Conservation (phyloP, 2,888 invertebrate genomes). For the Chrysodeixis includens region DNA sequence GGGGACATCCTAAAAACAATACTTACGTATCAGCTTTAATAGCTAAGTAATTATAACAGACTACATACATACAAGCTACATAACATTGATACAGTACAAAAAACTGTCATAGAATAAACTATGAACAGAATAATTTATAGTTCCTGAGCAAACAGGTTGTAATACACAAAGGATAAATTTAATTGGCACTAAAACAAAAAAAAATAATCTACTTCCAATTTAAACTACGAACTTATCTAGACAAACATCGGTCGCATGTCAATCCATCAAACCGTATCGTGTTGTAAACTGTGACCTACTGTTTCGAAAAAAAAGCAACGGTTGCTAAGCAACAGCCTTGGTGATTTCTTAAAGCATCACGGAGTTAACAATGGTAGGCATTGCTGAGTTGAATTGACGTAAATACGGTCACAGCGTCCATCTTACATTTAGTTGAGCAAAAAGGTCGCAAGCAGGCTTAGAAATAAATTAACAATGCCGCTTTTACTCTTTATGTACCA, state of each 20-base stretch:
- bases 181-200: background rate
- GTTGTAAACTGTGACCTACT: slow-evolving; percentile 78
- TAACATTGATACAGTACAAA: no score
- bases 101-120: no score
- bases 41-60: no score
- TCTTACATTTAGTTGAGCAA: slow-evolving; percentile 25
- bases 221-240: slow-evolving; percentile 59
- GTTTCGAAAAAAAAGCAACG: slow-evolving; percentile 69
- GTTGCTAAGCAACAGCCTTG: slow-evolving; percentile 72
- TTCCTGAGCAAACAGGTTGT: background rate
- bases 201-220: slow-evolving; percentile 37
- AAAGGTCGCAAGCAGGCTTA: slow-evolving; percentile 22
- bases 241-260: slow-evolving; percentile 71
- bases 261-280: slow-evolving; percentile 76
- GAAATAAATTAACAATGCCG: slow-evolving; percentile 4
- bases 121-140: background rate
- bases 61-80: no score
- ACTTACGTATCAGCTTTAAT: background rate
- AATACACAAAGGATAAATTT: slow-evolving; percentile 9
- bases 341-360: slow-evolving; percentile 71
- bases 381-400: slow-evolving; percentile 29
- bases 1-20: slow-evolving; percentile 29
- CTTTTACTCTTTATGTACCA: background rate
- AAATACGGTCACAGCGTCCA: slow-evolving; percentile 44
- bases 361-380: slow-evolving; percentile 63